phyloP scores from a whole-genome alignment of 1,140 invertebrate species.

The Ruditapes philippinarum region DNA sequence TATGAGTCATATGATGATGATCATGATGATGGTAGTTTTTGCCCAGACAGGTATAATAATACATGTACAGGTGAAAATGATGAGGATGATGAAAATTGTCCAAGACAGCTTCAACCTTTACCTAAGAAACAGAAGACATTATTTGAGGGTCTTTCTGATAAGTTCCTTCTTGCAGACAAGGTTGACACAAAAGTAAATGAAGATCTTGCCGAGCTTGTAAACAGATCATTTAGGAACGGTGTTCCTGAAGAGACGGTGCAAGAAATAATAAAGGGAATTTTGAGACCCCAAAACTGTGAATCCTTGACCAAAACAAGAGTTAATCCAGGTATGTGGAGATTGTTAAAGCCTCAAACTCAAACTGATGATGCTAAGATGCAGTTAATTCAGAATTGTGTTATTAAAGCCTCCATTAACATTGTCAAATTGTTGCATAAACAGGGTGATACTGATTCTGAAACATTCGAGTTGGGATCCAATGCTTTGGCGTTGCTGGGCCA shows the following conservation, averaged over 20 bases:
- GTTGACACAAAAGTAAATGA: slow-evolving; percentile 6
- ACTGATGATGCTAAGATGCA: slow-evolving; percentile 17
- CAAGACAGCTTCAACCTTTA: too few relatives aligned
- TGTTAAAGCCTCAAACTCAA: background rate
- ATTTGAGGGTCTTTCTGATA: background rate
- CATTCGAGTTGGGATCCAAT: background rate
- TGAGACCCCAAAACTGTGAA: background rate
- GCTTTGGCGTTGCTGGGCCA: slow-evolving; percentile 1
- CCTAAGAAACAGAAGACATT: background rate
- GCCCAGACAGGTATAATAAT: background rate
- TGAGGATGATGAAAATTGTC: too few relatives aligned
- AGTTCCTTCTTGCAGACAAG: background rate
- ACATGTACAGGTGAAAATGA: too few relatives aligned
- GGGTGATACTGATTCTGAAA: background rate
- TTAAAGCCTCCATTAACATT: slow-evolving; percentile 8
- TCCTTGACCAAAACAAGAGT: background rate
- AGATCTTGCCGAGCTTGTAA: background rate
- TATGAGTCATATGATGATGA: background rate
- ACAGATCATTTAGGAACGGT: background rate
- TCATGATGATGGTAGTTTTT: too few relatives aligned
- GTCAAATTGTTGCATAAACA: slow-evolving; percentile 11
- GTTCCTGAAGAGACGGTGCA: background rate
- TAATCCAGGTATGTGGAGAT: background rate
- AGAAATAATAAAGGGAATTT: background rate
- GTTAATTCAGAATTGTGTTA: background rate